Percentiles rank a stretch among this genome's conserved stretches.
Conservation (phyloP, 2,113 vertebrate genomes). For the Xenus cinereus region DNA sequence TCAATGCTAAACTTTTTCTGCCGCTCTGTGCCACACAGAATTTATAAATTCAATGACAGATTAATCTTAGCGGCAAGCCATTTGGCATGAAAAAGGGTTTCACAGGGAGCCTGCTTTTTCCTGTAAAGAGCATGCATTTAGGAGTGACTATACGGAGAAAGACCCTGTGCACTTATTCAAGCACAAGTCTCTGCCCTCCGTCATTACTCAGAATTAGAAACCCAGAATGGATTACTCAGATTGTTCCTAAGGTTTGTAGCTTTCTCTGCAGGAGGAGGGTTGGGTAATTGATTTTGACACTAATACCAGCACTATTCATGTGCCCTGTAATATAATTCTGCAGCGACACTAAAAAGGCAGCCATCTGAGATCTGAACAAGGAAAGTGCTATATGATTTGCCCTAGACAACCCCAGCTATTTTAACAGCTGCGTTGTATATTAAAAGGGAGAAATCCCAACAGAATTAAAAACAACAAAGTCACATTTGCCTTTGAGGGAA, state of each 20-base stretch:
- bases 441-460: constrained; percentile 59
- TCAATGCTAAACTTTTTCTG: constrained; percentile 47
- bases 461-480: constrained; percentile 72
- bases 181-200: constrained; percentile 44
- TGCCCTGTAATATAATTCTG: constrained; percentile 46
- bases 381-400: constrained; percentile 64
- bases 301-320: constrained; percentile 52
- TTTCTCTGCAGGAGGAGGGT: constrained; percentile 41
- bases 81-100: constrained; percentile 68
- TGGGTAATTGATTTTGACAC: constrained; percentile 69
- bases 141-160: constrained; percentile 36
- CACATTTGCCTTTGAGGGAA: constrained; percentile 67
- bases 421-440: constrained; percentile 72
- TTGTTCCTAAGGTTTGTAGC: constrained; percentile 48
- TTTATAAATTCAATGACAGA: constrained; percentile 68
- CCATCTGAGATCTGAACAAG: constrained; percentile 60
- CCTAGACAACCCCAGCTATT: constrained; percentile 65
- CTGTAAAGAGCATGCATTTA: constrained; percentile 63
- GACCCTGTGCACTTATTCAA: constrained; percentile 58
- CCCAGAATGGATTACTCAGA: constrained; percentile 22
- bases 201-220: constrained; percentile 72
- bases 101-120: constrained; percentile 67
- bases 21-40: constrained; percentile 50
- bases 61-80: constrained; percentile 57
- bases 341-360: constrained; percentile 41